Evolutionary conservation across 2,113 vertebrate species (phyloP), one percentile per base, ranked within the genome.

Genomic region (Mustela lutreola): DNA sequence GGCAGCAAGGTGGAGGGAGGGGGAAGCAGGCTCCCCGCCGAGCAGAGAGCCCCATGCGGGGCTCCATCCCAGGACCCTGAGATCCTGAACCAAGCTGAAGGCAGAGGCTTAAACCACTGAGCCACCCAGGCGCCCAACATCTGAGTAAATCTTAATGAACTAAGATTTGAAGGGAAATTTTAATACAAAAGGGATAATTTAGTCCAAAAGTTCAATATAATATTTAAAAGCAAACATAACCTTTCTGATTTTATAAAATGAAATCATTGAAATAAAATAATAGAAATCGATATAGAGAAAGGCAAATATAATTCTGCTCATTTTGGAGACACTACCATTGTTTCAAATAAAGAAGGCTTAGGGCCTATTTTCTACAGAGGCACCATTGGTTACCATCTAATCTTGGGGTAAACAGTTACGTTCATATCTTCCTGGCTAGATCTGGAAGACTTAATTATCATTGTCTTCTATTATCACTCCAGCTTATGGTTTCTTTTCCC

Each of bases 251-350:
- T 62, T 89, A 71, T 39, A 70, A 50, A 24, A 19, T 36, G 24
- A 78, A 89, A 70, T 39, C 21, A 84, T 22, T 89, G 56, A 95
- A 94, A 82, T 73, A 81, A 87, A 60, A 48, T 24, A 39, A 79
- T 50, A 45, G 33, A 36, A 21, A 73, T 63, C 53, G 84, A 45
- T 15, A 71, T 71, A 63, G 92, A 92, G 24, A 73, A 71, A 62
- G 62, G 11, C 48, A 84, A 92, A 53, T 80, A 26, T 73, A 70
- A 71, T 89, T 63, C 8, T 48, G 24, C 19, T 89, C 50, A 16
- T 89, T 89, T 81, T 86, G 15, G 21, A 90, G 63, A 60, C 31
- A 80, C 9, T 48, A 31, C 8, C 39, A 21, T 71, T 95, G 85
- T 75, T 63, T 86, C 71, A 75, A 10, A 81, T 80, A 80, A 90